Percentiles rank a stretch among this genome's conserved stretches.
Conservation (phyloP, 2,888 invertebrate genomes). For the Acanthosepion pharaonis region DNA sequence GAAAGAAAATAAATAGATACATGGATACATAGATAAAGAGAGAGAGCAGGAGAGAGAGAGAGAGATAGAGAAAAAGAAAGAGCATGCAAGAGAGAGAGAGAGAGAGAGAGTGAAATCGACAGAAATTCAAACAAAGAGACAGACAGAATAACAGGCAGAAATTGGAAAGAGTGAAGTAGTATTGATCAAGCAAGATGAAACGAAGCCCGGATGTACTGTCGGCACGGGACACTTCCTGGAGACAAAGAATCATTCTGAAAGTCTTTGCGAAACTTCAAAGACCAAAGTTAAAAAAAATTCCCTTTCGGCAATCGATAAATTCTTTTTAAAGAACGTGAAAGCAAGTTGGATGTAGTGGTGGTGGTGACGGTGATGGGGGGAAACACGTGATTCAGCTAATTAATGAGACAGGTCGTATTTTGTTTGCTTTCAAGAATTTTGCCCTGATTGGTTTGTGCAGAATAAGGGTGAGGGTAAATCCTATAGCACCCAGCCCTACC, state of each 20-base stretch:
- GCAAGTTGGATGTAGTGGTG: accelerated
- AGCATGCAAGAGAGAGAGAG: no score
- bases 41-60: no score
- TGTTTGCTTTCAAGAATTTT: not conserved
- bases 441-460: not conserved
- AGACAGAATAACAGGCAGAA: no score
- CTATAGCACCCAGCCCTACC: not conserved
- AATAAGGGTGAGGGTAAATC: not conserved
- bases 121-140: no score
- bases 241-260: not conserved
- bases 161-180: not conserved
- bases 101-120: no score
- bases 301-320: not conserved
- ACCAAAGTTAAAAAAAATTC: not conserved
- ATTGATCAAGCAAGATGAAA: not conserved
- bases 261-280: constrained; percentile 18
- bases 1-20: no score
- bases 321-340: not conserved
- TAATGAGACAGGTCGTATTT: not conserved
- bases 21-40: no score
- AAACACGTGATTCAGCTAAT: not conserved
- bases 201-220: not conserved
- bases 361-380: not conserved
- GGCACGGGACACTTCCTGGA: not conserved
- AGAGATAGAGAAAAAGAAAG: no score